Evolutionary conservation across 2,797 vertebrate species (phyloP), one percentile per base, ranked within the genome.

Genomic region (Gallinago stenura): DNA sequence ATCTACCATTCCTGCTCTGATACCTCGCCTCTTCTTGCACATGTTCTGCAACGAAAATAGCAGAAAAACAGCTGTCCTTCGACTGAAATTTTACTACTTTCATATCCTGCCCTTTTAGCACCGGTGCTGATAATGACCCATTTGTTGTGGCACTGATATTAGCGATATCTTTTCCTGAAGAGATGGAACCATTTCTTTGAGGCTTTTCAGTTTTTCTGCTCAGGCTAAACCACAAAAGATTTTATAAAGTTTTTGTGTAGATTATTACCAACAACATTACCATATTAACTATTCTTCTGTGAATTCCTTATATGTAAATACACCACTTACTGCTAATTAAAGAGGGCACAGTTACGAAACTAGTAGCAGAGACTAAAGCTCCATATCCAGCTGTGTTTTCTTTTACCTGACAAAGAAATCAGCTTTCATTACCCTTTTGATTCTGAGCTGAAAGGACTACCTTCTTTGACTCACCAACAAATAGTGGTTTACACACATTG

Each of bases 251-350:
- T 91, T 90, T 93, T 68, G 62, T 70, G 56, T 39, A 84, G 68
- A 80, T 92, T 84, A 95, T 94, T 94, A 89, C 53, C 39, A 80
- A 84, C 48, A 94, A 85, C 10, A 92, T 96, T 92, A 94, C 21
- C 90, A 85, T 93, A 83, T 93, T 95, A 89, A 92, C 93, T 93
- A 85, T 89, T 89, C 78, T 81, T 93, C 66, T 75, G 70, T 48
- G 86, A 84, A 82, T 90, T 90, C 24, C 22, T 89, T 54, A 83
- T 93, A 85, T 25, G 53, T 90, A 94, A 92, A 83, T 93, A 82
- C 53, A 87, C 21, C 3, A 7, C 70, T 57, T 30, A 56, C 15
- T 71, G 41, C 53, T 95, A 87, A 89, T 93, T 92, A 89, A 90
- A 90, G 70, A 80, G 64, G 35, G 35, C 35, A 35, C 48, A 77